Evolutionary conservation across 2,113 vertebrate species (phyloP).

Genomic region (Mirounga angustirostris): DNA sequence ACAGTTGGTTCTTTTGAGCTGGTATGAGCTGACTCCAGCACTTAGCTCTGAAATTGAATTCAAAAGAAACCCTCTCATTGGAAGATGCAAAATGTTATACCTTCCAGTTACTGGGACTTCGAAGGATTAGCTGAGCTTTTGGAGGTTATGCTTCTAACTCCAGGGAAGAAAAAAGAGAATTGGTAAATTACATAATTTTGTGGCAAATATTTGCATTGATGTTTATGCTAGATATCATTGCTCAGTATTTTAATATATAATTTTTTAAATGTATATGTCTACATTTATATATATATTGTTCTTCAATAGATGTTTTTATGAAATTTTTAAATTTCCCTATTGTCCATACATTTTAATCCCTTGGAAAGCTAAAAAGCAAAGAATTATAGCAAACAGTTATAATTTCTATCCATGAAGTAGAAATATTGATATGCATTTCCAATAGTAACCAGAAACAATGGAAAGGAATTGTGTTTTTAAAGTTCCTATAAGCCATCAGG

Average conservation of each 20-base stretch:
- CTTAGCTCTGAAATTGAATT: neutral
- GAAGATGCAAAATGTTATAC: neutral
- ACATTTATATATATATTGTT: neutral
- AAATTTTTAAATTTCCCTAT: neutral
- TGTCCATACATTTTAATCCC: accelerated
- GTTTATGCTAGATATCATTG: neutral
- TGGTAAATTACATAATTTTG: neutral
- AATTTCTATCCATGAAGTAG: neutral
- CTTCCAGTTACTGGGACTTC: neutral
- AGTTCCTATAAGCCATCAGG: neutral
- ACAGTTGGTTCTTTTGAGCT: neutral
- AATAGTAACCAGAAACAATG: neutral
- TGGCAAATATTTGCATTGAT: neutral
- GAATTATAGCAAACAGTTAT: neutral
- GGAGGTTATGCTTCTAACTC: neutral
- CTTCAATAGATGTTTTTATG: neutral
- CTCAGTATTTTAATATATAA: neutral
- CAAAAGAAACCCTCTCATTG: neutral
- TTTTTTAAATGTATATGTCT: neutral
- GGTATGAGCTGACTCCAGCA: neutral
- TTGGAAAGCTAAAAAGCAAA: neutral
- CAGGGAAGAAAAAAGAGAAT: neutral
- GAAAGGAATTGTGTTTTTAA: constrained; percentile 44
- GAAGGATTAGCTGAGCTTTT: neutral
- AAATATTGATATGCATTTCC: constrained; percentile 1